Conservation (phyloP, 1,140 invertebrate genomes). For the Linepithema humile region DNA sequence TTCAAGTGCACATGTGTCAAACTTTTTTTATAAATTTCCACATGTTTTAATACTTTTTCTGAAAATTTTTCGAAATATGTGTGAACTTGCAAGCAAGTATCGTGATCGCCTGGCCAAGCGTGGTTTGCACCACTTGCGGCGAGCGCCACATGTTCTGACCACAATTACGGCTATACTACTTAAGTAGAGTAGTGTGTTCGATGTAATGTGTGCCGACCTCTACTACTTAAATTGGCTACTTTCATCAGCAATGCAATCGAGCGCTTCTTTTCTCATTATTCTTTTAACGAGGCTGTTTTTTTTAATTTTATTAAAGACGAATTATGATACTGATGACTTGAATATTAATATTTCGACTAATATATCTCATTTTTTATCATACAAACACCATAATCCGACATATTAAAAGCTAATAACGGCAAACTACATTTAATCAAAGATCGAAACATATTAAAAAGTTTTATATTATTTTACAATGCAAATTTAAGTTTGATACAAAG, state of each 20-base stretch:
- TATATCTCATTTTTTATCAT: background rate
- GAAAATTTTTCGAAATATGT: background rate
- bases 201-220: background rate
- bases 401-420: background rate
- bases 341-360: background rate
- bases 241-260: constrained; percentile 5
- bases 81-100: background rate
- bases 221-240: constrained; percentile 17
- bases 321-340: background rate
- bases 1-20: background rate
- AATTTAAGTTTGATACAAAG: background rate
- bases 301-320: background rate
- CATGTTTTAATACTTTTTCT: background rate
- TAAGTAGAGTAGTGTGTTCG: constrained; percentile 18
- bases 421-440: background rate
- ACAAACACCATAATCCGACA: background rate
- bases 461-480: background rate
- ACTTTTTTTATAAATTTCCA: background rate
- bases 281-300: background rate
- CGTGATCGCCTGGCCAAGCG: background rate
- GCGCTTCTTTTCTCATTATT: background rate
- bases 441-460: background rate
- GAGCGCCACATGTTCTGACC: constrained; percentile 4
- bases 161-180: constrained; percentile 45
- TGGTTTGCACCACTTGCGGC: constrained; percentile 28